phyloP scores from a whole-genome alignment of 2,797 vertebrate species.

The Syngnathus rostellatus region DNA sequence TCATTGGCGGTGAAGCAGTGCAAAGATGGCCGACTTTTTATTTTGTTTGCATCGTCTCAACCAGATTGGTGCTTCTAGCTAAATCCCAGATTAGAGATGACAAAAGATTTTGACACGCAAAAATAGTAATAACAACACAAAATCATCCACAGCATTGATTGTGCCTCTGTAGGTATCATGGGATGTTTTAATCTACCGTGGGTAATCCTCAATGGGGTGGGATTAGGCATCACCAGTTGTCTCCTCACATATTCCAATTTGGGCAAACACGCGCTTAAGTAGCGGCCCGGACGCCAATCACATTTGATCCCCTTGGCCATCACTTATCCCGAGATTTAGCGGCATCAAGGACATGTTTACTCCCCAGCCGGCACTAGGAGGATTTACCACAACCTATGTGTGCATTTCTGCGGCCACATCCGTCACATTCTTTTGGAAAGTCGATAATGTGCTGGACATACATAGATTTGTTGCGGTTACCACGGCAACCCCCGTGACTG shows the following conservation, averaged over 20 bases:
- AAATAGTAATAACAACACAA: neutral
- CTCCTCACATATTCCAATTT: conserved; percentile 46
- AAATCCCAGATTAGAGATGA: conserved; percentile 3
- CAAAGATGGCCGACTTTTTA: neutral
- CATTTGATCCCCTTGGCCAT: conserved; percentile 26
- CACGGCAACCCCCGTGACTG: neutral
- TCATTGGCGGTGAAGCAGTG: neutral
- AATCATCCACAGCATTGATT: conserved; percentile 25
- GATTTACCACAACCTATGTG: conserved; percentile 39
- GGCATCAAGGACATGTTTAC: conserved; percentile 36
- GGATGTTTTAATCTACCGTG: conserved; percentile 56
- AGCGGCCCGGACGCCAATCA: conserved; percentile 40
- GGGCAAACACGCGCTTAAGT: conserved; percentile 41
- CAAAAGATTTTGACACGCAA: neutral
- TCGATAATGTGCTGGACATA: neutral
- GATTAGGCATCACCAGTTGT: conserved; percentile 48
- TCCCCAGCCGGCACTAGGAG: conserved; percentile 21
- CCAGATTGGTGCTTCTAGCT: neutral
- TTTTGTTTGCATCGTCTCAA: neutral
- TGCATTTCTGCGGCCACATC: conserved; percentile 12
- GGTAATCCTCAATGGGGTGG: conserved; percentile 48
- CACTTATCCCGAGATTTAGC: conserved; percentile 43
- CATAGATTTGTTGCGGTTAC: neutral
- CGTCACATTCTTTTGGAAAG: neutral
- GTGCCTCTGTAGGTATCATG: conserved; percentile 42